These are phyloP conservation scores for Acropora yongei DNA, from an alignment of 64 coral and sea anemone genomes.

Conservation along the genomic window DNA sequence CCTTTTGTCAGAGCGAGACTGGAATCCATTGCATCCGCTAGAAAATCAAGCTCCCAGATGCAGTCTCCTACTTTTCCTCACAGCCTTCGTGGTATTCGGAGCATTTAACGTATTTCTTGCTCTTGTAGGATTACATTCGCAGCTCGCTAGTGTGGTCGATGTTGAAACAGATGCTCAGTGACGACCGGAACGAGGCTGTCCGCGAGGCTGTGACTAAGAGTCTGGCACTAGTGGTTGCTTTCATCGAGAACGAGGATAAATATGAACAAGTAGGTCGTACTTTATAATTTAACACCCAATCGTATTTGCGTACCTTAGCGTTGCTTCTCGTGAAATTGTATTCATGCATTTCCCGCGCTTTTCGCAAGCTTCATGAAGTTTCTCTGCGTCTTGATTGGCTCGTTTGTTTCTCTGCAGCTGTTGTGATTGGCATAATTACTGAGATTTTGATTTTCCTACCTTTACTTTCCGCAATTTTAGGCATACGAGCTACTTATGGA, in stretches of 20 bases:
- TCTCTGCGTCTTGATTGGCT: too few species aligned
- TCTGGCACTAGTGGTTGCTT: conserved; percentile 85
- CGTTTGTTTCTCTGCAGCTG: too few species aligned
- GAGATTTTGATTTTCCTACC: too few species aligned
- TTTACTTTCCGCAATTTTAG: conserved; percentile 7
- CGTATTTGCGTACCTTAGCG: background rate
- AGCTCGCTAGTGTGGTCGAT: conserved; percentile 90
- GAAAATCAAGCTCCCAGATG: too few species aligned
- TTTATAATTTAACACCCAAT: background rate
- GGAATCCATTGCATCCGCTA: too few species aligned
- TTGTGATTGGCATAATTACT: too few species aligned
- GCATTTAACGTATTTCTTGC: background rate
- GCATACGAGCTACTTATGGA: conserved; percentile 80
- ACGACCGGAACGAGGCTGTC: conserved; percentile 93
- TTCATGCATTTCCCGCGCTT: too few species aligned
- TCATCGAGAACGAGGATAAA: conserved; percentile 80
- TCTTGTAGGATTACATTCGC: conserved; percentile 71
- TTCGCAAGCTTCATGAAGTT: too few species aligned
- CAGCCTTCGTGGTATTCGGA: too few species aligned
- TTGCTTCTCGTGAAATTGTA: too few species aligned
- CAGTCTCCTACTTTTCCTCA: too few species aligned
- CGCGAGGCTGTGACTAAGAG: conserved; percentile 94
- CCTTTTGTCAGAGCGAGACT: too few species aligned
- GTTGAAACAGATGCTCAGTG: conserved; percentile 97
- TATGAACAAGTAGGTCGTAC: conserved; percentile 79